phyloP scores from a whole-genome alignment of 1,140 invertebrate genomes.

The Listronotus oregonensis region DNA sequence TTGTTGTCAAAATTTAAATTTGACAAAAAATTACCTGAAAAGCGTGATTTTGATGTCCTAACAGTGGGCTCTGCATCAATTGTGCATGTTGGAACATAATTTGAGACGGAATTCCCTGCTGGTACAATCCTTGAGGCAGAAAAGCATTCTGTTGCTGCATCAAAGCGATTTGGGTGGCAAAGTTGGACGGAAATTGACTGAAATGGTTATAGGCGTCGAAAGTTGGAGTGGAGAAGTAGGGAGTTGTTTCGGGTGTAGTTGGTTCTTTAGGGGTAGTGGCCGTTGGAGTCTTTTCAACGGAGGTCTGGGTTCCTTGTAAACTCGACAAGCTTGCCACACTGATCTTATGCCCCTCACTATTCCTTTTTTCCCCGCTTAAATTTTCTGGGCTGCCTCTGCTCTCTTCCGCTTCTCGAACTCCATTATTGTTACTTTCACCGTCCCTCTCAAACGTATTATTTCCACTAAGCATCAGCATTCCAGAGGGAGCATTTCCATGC shows the following conservation, averaged over 20 bases:
- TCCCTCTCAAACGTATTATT: slow-evolving; percentile 6
- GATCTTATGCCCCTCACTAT: slow-evolving; percentile 48
- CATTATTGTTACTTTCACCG: slow-evolving; percentile 23
- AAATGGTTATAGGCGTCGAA: slow-evolving; percentile 55
- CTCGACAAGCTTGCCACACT: slow-evolving; percentile 51
- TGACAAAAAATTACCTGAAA: slow-evolving; percentile 21
- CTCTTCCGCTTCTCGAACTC: slow-evolving; percentile 55
- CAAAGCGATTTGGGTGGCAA: slow-evolving; percentile 51
- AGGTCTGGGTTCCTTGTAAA: slow-evolving; percentile 41
- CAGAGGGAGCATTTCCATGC: not conserved
- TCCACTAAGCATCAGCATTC: not conserved
- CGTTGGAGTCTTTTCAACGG: slow-evolving; percentile 8
- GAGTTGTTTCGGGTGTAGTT: slow-evolving; percentile 41
- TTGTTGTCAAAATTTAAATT: not conserved
- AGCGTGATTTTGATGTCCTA: slow-evolving; percentile 41
- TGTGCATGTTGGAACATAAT: slow-evolving; percentile 54
- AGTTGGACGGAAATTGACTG: slow-evolving; percentile 52
- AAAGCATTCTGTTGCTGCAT: slow-evolving; percentile 54
- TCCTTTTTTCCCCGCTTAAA: slow-evolving; percentile 56
- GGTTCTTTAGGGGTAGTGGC: slow-evolving; percentile 17
- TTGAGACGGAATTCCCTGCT: slow-evolving; percentile 48
- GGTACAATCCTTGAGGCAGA: slow-evolving; percentile 49
- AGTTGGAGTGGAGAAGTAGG: slow-evolving; percentile 48
- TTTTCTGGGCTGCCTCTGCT: slow-evolving; percentile 60
- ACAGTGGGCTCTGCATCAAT: slow-evolving; percentile 52